Evolutionary conservation across 2,113 vertebrate species (phyloP).

Genomic region (Clarias magur): DNA sequence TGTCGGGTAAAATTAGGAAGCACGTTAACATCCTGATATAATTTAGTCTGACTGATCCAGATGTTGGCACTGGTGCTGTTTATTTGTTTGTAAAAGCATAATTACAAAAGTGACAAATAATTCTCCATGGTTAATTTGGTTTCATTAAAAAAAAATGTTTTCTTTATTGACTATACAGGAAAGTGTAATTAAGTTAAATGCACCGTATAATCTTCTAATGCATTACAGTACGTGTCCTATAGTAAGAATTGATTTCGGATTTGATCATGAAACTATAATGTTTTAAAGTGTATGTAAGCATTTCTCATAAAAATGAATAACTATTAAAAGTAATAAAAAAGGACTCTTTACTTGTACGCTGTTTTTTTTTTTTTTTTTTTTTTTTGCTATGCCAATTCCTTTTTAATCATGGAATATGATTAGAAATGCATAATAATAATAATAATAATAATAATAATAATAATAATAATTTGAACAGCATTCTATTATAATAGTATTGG

Average conservation of each 20-base stretch:
- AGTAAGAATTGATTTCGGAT: neutral
- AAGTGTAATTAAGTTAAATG: neutral
- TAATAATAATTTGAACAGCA: too few relatives aligned
- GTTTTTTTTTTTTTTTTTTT: neutral
- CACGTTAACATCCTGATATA: constrained; percentile 35
- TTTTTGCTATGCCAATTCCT: neutral
- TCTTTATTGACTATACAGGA: constrained; percentile 9
- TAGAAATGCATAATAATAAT: too few relatives aligned
- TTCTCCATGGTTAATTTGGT: constrained; percentile 59
- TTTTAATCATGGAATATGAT: neutral
- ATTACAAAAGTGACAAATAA: constrained; percentile 65
- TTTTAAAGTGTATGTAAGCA: neutral
- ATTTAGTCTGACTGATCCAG: constrained; percentile 41
- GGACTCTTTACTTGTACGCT: neutral
- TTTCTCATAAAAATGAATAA: neutral
- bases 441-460: too few relatives aligned
- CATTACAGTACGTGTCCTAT: too few relatives aligned
- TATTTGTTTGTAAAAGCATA: constrained; percentile 49
- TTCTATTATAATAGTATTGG: neutral
- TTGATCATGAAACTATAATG: neutral
- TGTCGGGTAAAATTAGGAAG: constrained; percentile 40
- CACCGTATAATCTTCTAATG: neutral
- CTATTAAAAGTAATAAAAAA: neutral
- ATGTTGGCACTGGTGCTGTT: constrained; percentile 28
- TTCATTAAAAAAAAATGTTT: neutral